A percentile compares a stretch with the other conserved stretches of the same genome.
Evolutionary conservation across 1,140 invertebrate species (phyloP).

Genomic region (Drosophila virilis): DNA sequence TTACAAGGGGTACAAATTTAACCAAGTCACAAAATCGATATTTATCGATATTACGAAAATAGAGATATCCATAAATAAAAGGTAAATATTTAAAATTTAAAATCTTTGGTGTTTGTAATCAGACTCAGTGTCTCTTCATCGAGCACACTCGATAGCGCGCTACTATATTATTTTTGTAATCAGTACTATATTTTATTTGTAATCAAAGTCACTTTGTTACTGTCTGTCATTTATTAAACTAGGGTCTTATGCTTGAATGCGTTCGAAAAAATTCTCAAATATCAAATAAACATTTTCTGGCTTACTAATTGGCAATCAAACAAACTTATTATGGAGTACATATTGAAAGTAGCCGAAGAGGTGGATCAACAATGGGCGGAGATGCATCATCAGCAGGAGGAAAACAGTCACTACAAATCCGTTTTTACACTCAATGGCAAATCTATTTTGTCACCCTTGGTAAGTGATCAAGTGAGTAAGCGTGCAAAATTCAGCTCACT

Average conservation of each 20-base stretch:
- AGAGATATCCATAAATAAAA: too few species aligned
- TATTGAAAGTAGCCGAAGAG: constrained; percentile 35
- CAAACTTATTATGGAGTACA: constrained; percentile 31
- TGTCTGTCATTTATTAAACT: not conserved
- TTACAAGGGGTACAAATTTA: too few species aligned
- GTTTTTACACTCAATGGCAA: constrained; percentile 27
- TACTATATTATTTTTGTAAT: not conserved
- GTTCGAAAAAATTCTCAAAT: not conserved
- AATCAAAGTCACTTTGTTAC: not conserved
- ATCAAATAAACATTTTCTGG: constrained; percentile 5
- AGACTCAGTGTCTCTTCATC: not conserved
- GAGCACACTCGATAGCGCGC: not conserved
- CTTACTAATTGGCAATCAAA: constrained; percentile 4
- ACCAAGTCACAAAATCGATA: too few species aligned
- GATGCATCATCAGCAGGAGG: not conserved
- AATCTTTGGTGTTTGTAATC: too few species aligned
- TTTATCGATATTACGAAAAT: too few species aligned
- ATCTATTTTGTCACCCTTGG: constrained; percentile 55
- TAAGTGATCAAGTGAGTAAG: constrained; percentile 23
- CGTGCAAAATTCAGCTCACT: not conserved
- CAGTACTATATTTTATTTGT: not conserved
- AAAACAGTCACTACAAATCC: constrained; percentile 24
- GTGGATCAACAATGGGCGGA: not conserved
- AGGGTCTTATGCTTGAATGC: not conserved
- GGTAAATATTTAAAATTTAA: too few species aligned